Evolutionary conservation across 2,888 invertebrate species (phyloP).

Genomic region (Brenthis hecate): DNA sequence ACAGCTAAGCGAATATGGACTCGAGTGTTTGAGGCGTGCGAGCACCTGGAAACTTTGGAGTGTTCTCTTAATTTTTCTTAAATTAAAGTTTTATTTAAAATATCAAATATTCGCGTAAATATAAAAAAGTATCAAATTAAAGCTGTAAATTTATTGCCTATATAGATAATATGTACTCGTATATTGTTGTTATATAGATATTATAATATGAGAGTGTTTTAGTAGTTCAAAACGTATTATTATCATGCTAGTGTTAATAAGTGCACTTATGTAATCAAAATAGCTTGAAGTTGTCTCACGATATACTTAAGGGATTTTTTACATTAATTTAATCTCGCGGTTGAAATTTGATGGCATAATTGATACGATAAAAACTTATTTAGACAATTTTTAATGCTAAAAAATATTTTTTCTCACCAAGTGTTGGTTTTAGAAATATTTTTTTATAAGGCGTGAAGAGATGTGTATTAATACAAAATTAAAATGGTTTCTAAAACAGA

Average conservation of each 20-base stretch:
- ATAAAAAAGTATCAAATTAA: no score
- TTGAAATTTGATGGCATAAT: constrained; percentile 61
- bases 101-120: no score
- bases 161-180: no score
- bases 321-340: constrained; percentile 59
- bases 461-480: neutral
- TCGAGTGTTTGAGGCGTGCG: constrained; percentile 17
- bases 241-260: neutral
- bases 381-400: no score
- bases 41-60: no score
- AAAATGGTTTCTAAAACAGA: constrained; percentile 3
- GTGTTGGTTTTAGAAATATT: neutral
- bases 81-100: no score
- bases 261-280: constrained; percentile 8
- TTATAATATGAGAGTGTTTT: neutral
- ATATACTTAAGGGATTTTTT: constrained; percentile 55
- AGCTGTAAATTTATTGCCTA: no score
- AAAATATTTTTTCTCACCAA: no score
- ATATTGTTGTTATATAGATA: no score
- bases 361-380: constrained; percentile 47
- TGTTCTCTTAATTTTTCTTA: no score
- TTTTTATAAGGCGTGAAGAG: neutral
- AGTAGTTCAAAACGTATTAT: neutral
- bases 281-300: constrained; percentile 42
- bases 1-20: constrained; percentile 48